Evolutionary conservation across 2,888 invertebrate genomes (phyloP).

Genomic region (Antitype chi): DNA sequence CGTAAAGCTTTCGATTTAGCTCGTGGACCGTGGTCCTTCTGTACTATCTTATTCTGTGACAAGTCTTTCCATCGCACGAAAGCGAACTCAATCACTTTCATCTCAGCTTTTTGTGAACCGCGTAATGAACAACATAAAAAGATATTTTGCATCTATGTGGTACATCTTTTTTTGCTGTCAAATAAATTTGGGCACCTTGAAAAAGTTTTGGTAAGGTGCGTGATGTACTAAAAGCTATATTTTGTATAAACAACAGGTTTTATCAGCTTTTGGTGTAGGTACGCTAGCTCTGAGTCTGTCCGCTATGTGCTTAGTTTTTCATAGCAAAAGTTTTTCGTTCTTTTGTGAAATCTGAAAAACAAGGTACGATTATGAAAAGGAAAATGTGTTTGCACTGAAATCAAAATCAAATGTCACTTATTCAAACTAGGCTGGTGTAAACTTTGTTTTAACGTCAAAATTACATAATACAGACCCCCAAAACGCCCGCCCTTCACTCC

Average conservation of each 20-base stretch:
- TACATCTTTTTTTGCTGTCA: conserved; percentile 83
- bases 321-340: not conserved
- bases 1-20: not conserved
- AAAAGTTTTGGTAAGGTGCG: conserved; percentile 66
- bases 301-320: not conserved
- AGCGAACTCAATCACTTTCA: conserved; percentile 88
- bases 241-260: not conserved
- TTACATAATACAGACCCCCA: too few species aligned
- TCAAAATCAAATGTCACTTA: too few species aligned
- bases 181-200: conserved; percentile 79
- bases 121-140: conserved; percentile 86
- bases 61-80: conserved; percentile 73
- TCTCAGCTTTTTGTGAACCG: conserved; percentile 79
- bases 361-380: too few species aligned
- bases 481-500: too few species aligned
- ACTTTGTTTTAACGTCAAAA: too few species aligned
- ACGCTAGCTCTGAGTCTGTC: not conserved
- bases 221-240: conserved; percentile 66
- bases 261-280: not conserved
- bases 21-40: conserved; percentile 38
- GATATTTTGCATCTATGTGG: conserved; percentile 87
- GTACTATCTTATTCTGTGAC: conserved; percentile 30
- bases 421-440: too few species aligned
- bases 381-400: too few species aligned
- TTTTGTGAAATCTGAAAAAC: not conserved